Evolutionary conservation across 2,888 invertebrate genomes (phyloP).

Genomic region (Trichopria drosophilae): DNA sequence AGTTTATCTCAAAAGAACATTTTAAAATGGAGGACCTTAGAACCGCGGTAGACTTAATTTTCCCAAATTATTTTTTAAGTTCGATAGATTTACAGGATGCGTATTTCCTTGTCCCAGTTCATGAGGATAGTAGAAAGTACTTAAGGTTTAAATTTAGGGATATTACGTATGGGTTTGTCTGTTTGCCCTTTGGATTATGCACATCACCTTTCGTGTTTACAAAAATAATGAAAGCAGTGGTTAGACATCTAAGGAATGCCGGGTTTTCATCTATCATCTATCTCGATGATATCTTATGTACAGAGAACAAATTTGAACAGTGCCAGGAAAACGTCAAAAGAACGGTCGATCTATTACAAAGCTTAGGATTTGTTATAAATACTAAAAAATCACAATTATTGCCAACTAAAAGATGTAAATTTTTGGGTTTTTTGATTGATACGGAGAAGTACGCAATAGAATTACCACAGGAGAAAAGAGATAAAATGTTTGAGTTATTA

Average conservation of each 20-base stretch:
- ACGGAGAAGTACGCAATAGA: too few species aligned
- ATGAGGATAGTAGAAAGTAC: conserved; percentile 32
- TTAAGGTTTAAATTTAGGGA: conserved; percentile 34
- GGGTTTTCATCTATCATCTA: conserved; percentile 35
- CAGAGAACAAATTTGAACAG: neutral
- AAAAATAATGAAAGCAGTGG: conserved; percentile 37
- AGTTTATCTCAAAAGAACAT: conserved; percentile 34
- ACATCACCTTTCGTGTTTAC: conserved; percentile 37
- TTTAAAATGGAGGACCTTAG: conserved; percentile 42
- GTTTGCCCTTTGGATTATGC: conserved; percentile 38
- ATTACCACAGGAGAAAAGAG: too few species aligned
- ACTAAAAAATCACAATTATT: too few species aligned
- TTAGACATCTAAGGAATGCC: too few species aligned
- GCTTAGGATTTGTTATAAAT: too few species aligned
- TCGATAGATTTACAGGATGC: conserved; percentile 14
- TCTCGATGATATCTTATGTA: conserved; percentile 33
- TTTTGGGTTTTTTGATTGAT: too few species aligned
- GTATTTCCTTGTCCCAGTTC: conserved; percentile 28
- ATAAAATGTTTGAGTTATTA: too few species aligned
- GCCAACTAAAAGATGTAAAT: too few species aligned
- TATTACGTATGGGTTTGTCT: conserved; percentile 33
- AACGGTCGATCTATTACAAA: too few species aligned
- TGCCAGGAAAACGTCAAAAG: conserved; percentile 10
- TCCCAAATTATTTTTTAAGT: conserved; percentile 9
- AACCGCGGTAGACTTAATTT: conserved; percentile 34